Evolutionary conservation across 2,888 invertebrate genomes (phyloP), one percentile per base, ranked within the genome.

Genomic region (Morpho deidamia): DNA sequence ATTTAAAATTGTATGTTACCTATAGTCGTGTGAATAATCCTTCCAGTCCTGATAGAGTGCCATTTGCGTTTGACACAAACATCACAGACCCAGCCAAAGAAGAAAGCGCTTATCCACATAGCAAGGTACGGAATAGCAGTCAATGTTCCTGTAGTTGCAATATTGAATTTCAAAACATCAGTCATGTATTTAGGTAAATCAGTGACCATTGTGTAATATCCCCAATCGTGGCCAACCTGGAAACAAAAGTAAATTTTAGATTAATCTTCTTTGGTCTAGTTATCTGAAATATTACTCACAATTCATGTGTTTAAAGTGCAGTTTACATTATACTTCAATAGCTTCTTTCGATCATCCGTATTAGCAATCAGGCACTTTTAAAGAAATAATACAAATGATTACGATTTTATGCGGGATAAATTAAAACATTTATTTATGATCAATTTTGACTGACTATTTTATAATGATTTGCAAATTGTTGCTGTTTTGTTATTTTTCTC

Each of bases 141-240:
- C 37, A 92, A 78, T 0, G 92, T 84, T 0, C 93, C 93, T 52
- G 93, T 94, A 63, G 92, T 85, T 7, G 91, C 88, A 12, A 94
- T 92, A 67, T 93, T 91, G 75, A 93, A 93, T 63, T 92, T 91
- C 5, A 94, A 80, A 0, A 94, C 92, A 57, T 93, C 92, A 37
- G 91, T 92, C 92, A 94, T 93, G 72, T 93, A 94, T 55, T 92
- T 93, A 0, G 94, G 94, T 2, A 94, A 82, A 67, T 94, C 93
- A 10, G 93, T 93, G 11, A 94, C 92, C 91, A 94, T 92, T 1
- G 93, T 93, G 68, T 93, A 94, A 71, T 94, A 92, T 0, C 93
- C 93, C 93, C 93, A 94, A 63, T 93, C 89, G 63, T 89, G 89
- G 11, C 89, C 89, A 33, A 89, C 75, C 89, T 89, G 70, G 0